phyloP scores from a whole-genome alignment of 2,888 invertebrate species.

The Disparrhopalites patrizii region DNA sequence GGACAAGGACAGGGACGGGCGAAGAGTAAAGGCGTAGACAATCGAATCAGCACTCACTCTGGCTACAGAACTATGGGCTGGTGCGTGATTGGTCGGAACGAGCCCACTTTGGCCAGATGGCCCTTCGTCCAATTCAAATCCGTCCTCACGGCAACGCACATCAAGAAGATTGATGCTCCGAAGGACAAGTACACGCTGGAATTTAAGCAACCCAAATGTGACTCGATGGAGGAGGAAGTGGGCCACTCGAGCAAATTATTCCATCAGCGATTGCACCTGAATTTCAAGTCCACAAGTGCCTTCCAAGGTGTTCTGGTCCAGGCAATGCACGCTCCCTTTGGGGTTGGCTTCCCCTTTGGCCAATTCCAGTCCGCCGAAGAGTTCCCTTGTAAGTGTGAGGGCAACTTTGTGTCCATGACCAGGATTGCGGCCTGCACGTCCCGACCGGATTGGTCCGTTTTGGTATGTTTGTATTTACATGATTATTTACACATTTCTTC shows the following conservation, averaged over 20 bases:
- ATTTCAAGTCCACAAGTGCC: slow-evolving; percentile 11
- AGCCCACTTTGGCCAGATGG: slow-evolving; percentile 26
- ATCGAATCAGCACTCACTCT: no score
- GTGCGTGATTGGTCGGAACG: slow-evolving; percentile 30
- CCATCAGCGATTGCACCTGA: no score
- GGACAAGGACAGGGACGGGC: no score
- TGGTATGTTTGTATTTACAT: no score
- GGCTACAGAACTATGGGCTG: slow-evolving; percentile 28
- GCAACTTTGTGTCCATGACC: slow-evolving; percentile 1
- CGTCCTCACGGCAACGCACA: slow-evolving; percentile 12
- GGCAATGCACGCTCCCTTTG: slow-evolving; percentile 34
- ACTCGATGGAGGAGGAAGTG: no score
- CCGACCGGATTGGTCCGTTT: slow-evolving; percentile 27
- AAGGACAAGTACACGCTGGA: neutral
- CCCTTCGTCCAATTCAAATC: slow-evolving; percentile 31
- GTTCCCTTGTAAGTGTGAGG: slow-evolving; percentile 31
- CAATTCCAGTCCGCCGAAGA: slow-evolving; percentile 32
- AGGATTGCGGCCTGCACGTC: slow-evolving; percentile 27
- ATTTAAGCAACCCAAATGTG: neutral
- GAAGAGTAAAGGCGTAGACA: no score
- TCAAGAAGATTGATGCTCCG: no score
- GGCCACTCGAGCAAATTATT: no score
- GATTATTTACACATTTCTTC: no score
- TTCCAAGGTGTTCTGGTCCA: slow-evolving; percentile 34
- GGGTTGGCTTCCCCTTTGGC: slow-evolving; percentile 37